A percentile compares a stretch with the other conserved stretches of the same genome.
Evolutionary conservation across 2,113 vertebrate species (phyloP).

Genomic region (Vidua chalybeata): DNA sequence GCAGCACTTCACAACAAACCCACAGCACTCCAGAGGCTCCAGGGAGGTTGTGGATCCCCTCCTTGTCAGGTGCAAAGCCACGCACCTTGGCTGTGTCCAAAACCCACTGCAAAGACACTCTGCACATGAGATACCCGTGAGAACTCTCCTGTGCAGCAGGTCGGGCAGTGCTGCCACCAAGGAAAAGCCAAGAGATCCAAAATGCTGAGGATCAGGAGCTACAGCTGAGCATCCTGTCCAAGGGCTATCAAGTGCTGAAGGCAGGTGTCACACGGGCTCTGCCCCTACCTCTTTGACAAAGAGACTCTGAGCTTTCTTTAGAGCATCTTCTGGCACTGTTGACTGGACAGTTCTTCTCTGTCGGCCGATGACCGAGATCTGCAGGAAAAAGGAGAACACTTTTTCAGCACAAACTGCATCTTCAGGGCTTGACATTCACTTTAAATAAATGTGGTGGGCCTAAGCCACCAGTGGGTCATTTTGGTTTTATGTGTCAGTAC

Average conservation of each 20-base stretch:
- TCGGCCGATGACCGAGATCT: slow-evolving; percentile 86
- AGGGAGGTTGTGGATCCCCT: not conserved
- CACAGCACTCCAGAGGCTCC: not conserved
- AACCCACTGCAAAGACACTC: not conserved
- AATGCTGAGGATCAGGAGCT: not conserved
- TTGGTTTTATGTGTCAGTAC: not conserved
- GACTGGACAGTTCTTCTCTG: slow-evolving; percentile 88
- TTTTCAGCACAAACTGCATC: not conserved
- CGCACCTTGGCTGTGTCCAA: not conserved
- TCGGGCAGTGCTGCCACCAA: not conserved
- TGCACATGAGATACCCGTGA: rapidly evolving
- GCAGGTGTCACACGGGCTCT: not conserved
- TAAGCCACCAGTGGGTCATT: not conserved
- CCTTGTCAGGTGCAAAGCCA: not conserved
- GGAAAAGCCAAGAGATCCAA: not conserved
- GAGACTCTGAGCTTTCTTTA: slow-evolving; percentile 88
- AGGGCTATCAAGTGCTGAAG: not conserved
- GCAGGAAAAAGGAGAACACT: not conserved
- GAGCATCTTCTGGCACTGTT: slow-evolving; percentile 91
- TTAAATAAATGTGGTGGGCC: not conserved
- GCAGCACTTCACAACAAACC: not conserved
- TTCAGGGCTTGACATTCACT: not conserved
- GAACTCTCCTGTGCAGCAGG: not conserved
- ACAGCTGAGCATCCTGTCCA: not conserved
- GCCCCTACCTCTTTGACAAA: slow-evolving; percentile 92